Base-by-base conservation (phyloP, 2,113 vertebrate genomes). In the Nicator chloris region DNA sequence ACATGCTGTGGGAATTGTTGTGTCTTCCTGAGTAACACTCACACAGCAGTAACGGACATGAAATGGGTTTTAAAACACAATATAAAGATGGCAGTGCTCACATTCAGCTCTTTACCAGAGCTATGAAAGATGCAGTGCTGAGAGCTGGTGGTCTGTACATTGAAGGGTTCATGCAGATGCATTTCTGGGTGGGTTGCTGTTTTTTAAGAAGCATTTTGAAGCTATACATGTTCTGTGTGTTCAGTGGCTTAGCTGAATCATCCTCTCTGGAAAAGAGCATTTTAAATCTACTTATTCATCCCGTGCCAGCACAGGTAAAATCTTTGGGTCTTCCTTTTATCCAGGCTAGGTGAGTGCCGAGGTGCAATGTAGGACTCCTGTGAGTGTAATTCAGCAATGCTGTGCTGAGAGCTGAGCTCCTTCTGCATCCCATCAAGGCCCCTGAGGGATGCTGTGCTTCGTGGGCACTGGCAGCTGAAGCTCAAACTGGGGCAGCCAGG, bases 151-250 rank as follows among this genome's bases (percentile, higher is more conserved):
- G 60, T n/a, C 76, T 88, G 81, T 27, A 19, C 5, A 7, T 4
- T 49, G 65, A 72, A 53, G 53, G 26, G 42, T 65, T 85, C 26
- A 2, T 18, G 27, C 5, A 75, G 40, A 18, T 51, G 23, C 11
- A 11, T 39, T 82, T 82, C 11, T 35, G 69, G 22, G 7, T 22
- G 20, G 4, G 13, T n/a, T 78, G 50, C 39, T 90, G 23, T 4
- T 27, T 50, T 50, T 47, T 28, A 22, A 82, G 79, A 40, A 88
- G 37, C 6, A 19, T 44, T 85, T 85, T 27, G 40, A 54, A 79
- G 57, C 27, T 51, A 2, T 54, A 6, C 3, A 0, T 42, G 28
- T 57, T 85, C 40, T 88, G 0, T 2, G 0, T 47, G 7, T 49
- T 1, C 26, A 16, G 15, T 68, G 13, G 15, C 3, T 35, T 10